phyloP scores from a whole-genome alignment of 2,113 vertebrate genomes.

The Callaeas wilsoni region DNA sequence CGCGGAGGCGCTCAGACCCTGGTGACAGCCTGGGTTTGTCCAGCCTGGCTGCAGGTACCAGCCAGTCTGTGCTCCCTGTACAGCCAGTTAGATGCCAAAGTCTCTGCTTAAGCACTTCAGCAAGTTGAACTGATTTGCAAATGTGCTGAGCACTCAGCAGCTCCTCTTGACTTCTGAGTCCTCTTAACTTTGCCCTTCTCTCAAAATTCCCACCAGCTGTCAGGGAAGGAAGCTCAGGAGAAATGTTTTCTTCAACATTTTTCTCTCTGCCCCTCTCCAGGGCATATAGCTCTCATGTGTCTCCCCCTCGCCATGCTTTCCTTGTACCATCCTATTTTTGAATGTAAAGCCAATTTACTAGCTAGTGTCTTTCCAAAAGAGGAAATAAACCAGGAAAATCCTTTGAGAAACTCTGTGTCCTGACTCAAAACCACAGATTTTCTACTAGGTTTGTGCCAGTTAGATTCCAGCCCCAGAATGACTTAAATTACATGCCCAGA shows the following conservation, averaged over 20 bases:
- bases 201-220: neutral
- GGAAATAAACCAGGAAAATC: neutral
- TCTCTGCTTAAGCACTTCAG: neutral
- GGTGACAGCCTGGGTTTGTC: neutral
- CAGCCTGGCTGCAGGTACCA: neutral
- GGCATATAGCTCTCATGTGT: neutral
- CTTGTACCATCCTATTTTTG: neutral
- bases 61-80: neutral
- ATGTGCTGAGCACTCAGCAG: neutral
- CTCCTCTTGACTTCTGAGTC: neutral
- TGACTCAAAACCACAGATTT: neutral
- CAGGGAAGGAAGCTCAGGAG: neutral
- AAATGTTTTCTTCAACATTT: neutral
- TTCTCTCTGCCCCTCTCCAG: neutral
- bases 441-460: neutral
- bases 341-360: neutral
- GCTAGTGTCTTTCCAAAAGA: neutral
- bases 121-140: neutral
- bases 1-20: accelerated
- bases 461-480: neutral
- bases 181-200: conserved; percentile 20
- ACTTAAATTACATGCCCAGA: neutral
- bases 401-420: neutral
- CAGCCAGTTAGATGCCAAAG: neutral
- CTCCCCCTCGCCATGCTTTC: neutral